These are phyloP conservation scores for Solenodon paradoxus DNA, from an alignment of 2,113 vertebrate genomes.

Conservation along the genomic window DNA sequence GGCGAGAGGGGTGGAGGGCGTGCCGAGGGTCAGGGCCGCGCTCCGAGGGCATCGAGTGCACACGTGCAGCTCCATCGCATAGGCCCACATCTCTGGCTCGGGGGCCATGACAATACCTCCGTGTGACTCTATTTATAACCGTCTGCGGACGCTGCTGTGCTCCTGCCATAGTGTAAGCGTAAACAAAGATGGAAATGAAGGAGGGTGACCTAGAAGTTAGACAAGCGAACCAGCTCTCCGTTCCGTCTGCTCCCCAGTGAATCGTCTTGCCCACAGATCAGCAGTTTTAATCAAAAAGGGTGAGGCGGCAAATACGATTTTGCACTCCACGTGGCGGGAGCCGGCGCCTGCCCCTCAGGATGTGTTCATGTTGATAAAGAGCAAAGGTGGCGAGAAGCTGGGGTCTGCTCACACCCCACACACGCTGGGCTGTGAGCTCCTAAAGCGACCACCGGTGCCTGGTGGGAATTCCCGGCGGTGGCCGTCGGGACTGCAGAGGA, in stretches of 20 bases:
- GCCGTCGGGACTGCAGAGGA: fast-evolving
- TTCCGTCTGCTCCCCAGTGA: neutral
- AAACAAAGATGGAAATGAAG: neutral
- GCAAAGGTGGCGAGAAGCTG: fast-evolving
- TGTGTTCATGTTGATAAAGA: fast-evolving
- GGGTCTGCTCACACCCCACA: too few species aligned
- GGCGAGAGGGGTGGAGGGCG: neutral
- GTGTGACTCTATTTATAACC: neutral
- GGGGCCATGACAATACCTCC: too few species aligned
- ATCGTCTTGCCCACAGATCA: neutral
- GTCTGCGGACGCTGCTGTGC: neutral
- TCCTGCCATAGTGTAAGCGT: neutral
- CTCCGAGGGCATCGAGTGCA: neutral
- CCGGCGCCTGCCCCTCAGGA: too few species aligned
- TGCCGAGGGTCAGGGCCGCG: neutral
- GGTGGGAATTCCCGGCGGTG: neutral
- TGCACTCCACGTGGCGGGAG: fast-evolving
- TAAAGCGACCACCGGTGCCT: too few species aligned
- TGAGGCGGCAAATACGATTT: neutral
- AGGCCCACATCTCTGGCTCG: too few species aligned
- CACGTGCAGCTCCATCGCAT: neutral
- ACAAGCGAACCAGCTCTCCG: neutral
- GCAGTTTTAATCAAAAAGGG: neutral
- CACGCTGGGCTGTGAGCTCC: too few species aligned
- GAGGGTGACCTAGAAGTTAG: neutral